Base-by-base conservation (phyloP, 2,888 invertebrate genomes). In the Lamellibrachia columna region DNA sequence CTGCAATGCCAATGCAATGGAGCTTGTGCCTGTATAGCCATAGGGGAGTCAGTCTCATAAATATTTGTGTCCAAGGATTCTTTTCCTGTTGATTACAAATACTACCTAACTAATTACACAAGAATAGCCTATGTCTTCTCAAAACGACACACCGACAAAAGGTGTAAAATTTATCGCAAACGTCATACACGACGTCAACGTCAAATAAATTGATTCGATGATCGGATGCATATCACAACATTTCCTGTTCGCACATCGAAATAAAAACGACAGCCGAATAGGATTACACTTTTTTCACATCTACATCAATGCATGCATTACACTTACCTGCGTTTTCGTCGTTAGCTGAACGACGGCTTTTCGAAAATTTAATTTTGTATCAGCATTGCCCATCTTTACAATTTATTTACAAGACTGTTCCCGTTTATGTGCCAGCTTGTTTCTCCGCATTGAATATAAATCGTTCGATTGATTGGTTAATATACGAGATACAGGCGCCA, bases 311-410 rank as follows among this genome's bases (percentile, higher is more conserved):
- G 6, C 15, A 15, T 75, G 15, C 6, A 1, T 75, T 75, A 22
- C 22, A 75, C 22, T 60, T 95, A 99, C 99, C 98, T 99, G 98
- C 93, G 98, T 98, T 97, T 99, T 99, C 0, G 99, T 98, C 92
- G 99, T 99, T 92, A 99, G 97, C 96, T 99, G 99, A 92, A 99
- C 98, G 92, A 99, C 99, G 95, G 99, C 99, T 97, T 99, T 99
- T 94, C 99, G 98, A 97, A 99, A 99, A 97, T 99, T 99, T 94
- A 99, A 97, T 97, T 99, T 99, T 93, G 99, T 99, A 97, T 99
- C 99, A 93, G 99, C 98, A 97, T 99, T 99, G 95, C 99, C 99
- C 99, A 99, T 99, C 92, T 93, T 93, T 92, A 75, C 22, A 75
- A 75, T 22, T 15, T 75, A 75, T 75, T 75, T 75, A 75, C 75